These are phyloP conservation scores for Sigmodon hispidus DNA, from an alignment of 2,113 vertebrate genomes.

Conservation along the genomic window DNA sequence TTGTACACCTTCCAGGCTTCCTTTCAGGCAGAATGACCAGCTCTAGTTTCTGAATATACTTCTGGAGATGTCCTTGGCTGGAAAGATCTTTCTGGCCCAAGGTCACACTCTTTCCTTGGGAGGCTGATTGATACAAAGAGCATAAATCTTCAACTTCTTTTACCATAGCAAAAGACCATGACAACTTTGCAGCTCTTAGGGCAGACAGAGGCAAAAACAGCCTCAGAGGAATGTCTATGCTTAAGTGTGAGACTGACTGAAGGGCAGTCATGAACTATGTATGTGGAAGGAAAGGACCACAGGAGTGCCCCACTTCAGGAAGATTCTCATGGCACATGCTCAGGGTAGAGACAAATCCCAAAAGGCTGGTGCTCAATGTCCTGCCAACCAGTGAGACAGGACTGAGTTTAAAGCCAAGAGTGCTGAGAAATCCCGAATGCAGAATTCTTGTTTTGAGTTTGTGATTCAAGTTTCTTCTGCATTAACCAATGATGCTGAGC, in stretches of 20 bases:
- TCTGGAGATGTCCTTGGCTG: too few species aligned
- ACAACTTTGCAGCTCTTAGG: neutral
- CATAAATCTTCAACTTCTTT: neutral
- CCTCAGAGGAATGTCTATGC: neutral
- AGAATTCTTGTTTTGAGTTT: conserved; percentile 33
- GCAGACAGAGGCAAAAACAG: neutral
- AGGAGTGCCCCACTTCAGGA: neutral
- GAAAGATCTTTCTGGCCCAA: neutral
- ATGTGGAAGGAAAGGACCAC: neutral
- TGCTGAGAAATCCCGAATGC: neutral
- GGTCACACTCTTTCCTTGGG: neutral
- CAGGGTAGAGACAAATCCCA: neutral
- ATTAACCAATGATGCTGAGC: neutral
- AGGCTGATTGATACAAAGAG: neutral
- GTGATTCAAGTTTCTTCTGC: neutral
- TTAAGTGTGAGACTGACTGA: neutral
- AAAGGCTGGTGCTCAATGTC: neutral
- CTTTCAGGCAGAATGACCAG: neutral
- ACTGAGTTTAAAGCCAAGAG: neutral
- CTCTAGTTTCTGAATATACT: neutral
- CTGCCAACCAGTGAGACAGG: neutral
- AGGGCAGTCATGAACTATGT: fast-evolving
- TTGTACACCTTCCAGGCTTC: neutral
- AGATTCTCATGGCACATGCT: neutral
- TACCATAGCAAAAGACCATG: neutral